Percentiles rank a stretch among this genome's conserved stretches.
Conservation (phyloP, 2,888 invertebrate species). For the Cerastis leucographa region DNA sequence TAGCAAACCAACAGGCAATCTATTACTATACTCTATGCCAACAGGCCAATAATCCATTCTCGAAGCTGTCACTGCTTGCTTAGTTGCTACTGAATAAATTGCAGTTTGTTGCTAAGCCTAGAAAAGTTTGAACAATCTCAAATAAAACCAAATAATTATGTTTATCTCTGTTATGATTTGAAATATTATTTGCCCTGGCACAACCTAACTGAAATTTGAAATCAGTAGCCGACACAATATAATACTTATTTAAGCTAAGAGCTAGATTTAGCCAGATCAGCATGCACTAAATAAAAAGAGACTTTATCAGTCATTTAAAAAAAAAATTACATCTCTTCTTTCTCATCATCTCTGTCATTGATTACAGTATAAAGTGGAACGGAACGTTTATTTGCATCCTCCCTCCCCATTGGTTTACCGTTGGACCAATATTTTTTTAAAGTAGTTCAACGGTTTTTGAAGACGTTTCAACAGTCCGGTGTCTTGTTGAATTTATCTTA, state of each 20-base stretch:
- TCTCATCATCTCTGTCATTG: background rate
- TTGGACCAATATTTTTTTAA: constrained; percentile 79
- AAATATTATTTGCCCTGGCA: background rate
- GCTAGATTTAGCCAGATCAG: background rate
- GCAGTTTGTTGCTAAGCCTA: background rate
- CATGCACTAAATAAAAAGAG: background rate
- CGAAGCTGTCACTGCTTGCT: background rate
- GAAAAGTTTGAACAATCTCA: background rate
- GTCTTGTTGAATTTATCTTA: constrained; percentile 80
- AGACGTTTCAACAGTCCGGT: constrained; percentile 84
- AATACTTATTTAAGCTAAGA: background rate
- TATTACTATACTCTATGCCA: no score
- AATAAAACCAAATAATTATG: background rate
- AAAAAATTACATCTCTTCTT: background rate
- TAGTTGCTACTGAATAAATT: background rate
- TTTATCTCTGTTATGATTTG: background rate
- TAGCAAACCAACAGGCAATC: background rate
- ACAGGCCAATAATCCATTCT: background rate
- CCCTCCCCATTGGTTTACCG: constrained; percentile 75
- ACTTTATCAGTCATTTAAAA: background rate
- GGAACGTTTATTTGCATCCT: constrained; percentile 69
- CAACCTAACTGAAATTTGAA: background rate
- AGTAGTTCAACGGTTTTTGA: constrained; percentile 87
- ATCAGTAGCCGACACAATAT: background rate
- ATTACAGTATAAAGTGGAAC: constrained; percentile 42